Base-by-base conservation (phyloP, 2,888 invertebrate genomes). In the Andrena minutula region DNA sequence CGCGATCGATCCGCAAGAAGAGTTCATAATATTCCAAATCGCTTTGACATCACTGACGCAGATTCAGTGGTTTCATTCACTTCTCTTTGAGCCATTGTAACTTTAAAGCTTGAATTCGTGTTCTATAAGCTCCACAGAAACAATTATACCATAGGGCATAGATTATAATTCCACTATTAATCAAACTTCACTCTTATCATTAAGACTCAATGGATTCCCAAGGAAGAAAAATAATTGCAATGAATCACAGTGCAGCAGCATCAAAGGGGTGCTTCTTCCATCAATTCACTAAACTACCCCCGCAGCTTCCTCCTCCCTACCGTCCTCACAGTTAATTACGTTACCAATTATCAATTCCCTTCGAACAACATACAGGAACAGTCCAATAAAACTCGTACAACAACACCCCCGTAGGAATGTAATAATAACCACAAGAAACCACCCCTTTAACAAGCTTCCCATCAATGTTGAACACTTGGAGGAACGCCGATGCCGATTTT, bases 311-410 rank as follows among this genome's bases (percentile, higher is more conserved):
- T 28, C 35, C 10, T 35, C 69, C 12, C 23, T 28, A 35, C 53
- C 61, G 26, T 6, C 41, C 30, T 26, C 72, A 20, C 20, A 51
- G 53, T 8, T 75, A 75, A 75, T 75, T 75, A 69, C 60, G 4
- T 41, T 41, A 12, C 41, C 41, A 41, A 41, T 41, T 41, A 41
- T 41, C 5, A 41, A 41, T 41, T 16, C 1, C 16, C 41, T 41
- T 16, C 12, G 16, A 41, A 41, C 41, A 41, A 16, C 41, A 5
- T 16, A 16, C 16, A 41, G 41, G 41, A 41, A 41, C 41, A 41
- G 41, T 3, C 41, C 41, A 41, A 41, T 4, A 16, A 41, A 41
- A 4, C 12, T 4, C 41, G 41, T 5, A 5, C 0, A 41, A 5
- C 41, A 41, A 41, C 41, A 41, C 4, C 41, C 41, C 41, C 41